phyloP scores from a whole-genome alignment of 2,113 vertebrate genomes.

The Muntiacus reevesi region DNA sequence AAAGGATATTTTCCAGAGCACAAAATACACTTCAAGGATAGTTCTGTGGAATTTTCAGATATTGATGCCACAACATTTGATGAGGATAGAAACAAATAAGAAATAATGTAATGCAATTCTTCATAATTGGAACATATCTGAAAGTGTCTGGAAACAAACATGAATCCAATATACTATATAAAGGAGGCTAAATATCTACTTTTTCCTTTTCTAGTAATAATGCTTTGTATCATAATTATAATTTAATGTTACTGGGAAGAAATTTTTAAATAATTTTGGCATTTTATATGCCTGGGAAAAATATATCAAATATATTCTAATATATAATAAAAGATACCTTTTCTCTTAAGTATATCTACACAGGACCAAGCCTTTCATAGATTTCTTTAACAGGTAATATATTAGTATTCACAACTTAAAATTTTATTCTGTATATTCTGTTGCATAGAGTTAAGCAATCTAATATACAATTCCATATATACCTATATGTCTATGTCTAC shows the following conservation, averaged over 20 bases:
- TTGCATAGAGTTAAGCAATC: not conserved
- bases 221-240: not conserved
- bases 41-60: slow-evolving; percentile 10
- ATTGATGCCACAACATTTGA: slow-evolving; percentile 19
- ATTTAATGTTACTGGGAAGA: slow-evolving; percentile 8
- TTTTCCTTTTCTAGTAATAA: slow-evolving; percentile 48
- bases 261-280: slow-evolving; percentile 4
- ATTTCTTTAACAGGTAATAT: not conserved
- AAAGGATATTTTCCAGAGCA: not conserved
- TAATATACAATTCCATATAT: not conserved
- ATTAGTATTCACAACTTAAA: not conserved
- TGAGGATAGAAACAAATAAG: slow-evolving; percentile 50
- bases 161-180: not conserved
- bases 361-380: not conserved
- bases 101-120: slow-evolving; percentile 48
- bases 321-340: not conserved
- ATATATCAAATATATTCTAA: not conserved
- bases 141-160: slow-evolving; percentile 4
- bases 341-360: not conserved
- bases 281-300: slow-evolving; percentile 11
- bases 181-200: slow-evolving; percentile 29
- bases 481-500: not conserved
- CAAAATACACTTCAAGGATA: not conserved
- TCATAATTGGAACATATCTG: slow-evolving; percentile 30
- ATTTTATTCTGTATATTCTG: not conserved